Conservation (phyloP, 2,113 vertebrate species). For the Myrmecobius fasciatus region DNA sequence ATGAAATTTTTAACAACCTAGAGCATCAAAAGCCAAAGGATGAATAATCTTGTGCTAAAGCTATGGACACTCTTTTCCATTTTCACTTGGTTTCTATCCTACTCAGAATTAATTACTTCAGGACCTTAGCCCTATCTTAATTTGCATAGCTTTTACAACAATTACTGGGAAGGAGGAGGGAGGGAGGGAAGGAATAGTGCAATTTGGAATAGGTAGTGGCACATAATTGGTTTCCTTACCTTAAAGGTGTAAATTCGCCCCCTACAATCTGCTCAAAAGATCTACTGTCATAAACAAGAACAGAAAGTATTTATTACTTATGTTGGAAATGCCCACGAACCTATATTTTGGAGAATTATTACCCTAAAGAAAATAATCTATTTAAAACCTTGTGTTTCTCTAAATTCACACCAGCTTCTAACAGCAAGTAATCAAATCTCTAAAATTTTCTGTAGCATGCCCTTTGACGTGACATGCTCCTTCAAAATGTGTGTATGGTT, state of each 20-base stretch:
- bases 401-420: not conserved
- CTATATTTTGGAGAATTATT: not conserved
- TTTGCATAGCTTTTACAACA: conserved; percentile 66
- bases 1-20: not conserved
- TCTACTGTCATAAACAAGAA: conserved; percentile 22
- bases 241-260: conserved; percentile 53
- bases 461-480: not conserved
- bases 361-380: not conserved
- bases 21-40: conserved; percentile 6
- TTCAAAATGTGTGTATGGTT: not conserved
- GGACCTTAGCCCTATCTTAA: conserved; percentile 52
- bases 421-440: not conserved
- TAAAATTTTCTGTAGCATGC: not conserved
- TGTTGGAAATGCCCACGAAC: conserved; percentile 13
- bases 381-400: not conserved
- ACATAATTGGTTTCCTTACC: conserved; percentile 68
- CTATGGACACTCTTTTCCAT: conserved; percentile 47
- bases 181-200: conserved; percentile 50
- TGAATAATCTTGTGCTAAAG: conserved; percentile 19
- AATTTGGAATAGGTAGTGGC: conserved; percentile 52
- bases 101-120: conserved; percentile 53
- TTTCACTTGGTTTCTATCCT: conserved; percentile 59
- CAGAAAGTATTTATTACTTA: not conserved
- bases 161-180: conserved; percentile 47
- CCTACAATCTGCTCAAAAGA: conserved; percentile 13